Evolutionary conservation across 2,797 vertebrate species (phyloP).

Genomic region (Phrynocephalus guinanensis): DNA sequence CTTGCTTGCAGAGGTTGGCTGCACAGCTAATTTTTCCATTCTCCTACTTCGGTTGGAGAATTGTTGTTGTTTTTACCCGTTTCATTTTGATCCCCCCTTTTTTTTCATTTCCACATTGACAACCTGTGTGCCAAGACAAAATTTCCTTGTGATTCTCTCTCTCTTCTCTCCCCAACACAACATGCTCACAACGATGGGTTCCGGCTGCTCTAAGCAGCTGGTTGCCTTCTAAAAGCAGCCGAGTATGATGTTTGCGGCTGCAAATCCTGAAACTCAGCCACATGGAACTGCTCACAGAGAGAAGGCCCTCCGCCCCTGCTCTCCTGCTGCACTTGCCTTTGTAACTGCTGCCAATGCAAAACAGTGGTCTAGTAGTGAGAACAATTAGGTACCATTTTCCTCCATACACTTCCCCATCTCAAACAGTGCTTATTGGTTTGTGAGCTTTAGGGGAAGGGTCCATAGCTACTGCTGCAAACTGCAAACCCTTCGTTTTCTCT

Average conservation of each 20-base stretch:
- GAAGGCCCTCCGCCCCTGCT: not conserved
- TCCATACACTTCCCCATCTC: not conserved
- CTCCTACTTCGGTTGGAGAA: not conserved
- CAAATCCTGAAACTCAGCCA: not conserved
- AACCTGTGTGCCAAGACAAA: not conserved
- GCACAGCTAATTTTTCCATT: not conserved
- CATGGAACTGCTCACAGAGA: not conserved
- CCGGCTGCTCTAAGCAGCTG: conserved; percentile 24
- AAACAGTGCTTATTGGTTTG: not conserved
- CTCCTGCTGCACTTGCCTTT: not conserved
- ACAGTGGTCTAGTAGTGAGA: not conserved
- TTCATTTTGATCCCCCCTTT: not conserved
- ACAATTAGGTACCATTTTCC: not conserved
- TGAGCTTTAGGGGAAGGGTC: not conserved
- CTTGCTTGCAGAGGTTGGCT: not conserved
- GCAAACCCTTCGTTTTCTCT: not conserved
- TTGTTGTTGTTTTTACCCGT: not conserved
- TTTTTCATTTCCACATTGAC: not conserved
- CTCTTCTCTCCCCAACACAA: not conserved
- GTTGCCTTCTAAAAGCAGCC: not conserved
- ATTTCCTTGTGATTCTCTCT: not conserved
- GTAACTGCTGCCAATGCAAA: conserved; percentile 1
- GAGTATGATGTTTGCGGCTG: conserved; percentile 1
- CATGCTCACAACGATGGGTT: not conserved
- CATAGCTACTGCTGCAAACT: not conserved